Conservation (phyloP, 2,888 invertebrate genomes). For the Lithophane semibrunnea region DNA sequence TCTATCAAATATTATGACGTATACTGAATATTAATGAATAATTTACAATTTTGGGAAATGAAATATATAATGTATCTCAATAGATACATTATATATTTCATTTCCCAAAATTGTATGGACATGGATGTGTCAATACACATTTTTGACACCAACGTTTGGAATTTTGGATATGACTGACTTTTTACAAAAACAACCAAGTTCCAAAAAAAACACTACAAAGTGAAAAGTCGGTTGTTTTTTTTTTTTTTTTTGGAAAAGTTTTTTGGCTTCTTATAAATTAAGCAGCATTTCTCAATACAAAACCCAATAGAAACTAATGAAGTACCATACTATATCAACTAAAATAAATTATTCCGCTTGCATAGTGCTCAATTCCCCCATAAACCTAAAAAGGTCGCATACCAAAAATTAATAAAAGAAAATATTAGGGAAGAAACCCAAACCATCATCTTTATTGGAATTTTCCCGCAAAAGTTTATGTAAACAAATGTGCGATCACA, state of each 20-base stretch:
- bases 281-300: background rate
- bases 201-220: too few species aligned
- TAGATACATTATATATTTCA: too few species aligned
- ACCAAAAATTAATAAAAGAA: conserved; percentile 15
- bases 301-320: background rate
- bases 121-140: too few species aligned
- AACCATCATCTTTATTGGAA: conserved; percentile 6
- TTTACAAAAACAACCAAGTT: too few species aligned
- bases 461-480: conserved; percentile 29
- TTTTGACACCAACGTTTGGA: background rate
- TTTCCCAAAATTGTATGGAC: too few species aligned
- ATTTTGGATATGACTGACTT: background rate
- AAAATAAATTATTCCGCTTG: background rate
- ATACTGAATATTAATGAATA: conserved; percentile 45
- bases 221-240: too few species aligned
- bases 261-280: background rate
- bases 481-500: conserved; percentile 39
- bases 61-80: conserved; percentile 32
- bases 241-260: too few species aligned
- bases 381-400: conserved; percentile 1
- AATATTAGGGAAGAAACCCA: conserved; percentile 6
- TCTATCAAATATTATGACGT: conserved; percentile 45
- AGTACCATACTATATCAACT: background rate
- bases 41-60: conserved; percentile 30
- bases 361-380: background rate